Evolutionary conservation across 2,113 vertebrate genomes (phyloP).

Genomic region (Neolamprologus brichardi): DNA sequence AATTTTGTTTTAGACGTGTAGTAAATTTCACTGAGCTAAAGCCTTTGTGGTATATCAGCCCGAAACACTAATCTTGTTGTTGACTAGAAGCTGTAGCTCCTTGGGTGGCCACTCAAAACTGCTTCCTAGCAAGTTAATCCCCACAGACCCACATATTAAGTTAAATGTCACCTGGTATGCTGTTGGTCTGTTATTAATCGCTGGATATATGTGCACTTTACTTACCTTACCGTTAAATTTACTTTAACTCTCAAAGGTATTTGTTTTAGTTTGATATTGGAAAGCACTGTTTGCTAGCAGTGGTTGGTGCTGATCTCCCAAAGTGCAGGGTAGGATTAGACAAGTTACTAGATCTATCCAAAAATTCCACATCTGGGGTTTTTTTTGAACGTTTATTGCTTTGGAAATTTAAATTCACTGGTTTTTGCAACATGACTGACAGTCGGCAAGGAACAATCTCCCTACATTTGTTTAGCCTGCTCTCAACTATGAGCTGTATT

Average conservation of each 20-base stretch:
- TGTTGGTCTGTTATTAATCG: not conserved
- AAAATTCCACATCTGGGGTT: not conserved
- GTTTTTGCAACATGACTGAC: not conserved
- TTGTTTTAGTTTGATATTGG: not conserved
- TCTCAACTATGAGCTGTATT: conserved; percentile 7
- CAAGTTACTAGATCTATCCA: not conserved
- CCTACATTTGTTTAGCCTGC: not conserved
- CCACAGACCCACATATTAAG: not conserved
- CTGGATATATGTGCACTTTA: not conserved
- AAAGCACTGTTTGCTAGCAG: not conserved
- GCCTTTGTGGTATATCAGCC: not conserved
- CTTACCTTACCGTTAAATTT: not conserved
- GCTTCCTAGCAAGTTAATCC: not conserved
- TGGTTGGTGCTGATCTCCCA: not conserved
- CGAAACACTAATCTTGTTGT: not conserved
- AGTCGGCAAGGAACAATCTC: not conserved
- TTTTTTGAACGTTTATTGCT: not conserved
- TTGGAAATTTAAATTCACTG: not conserved
- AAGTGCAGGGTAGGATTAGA: not conserved
- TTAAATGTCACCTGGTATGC: not conserved
- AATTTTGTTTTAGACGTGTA: fast-evolving
- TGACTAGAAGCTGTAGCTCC: not conserved
- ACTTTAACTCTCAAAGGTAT: not conserved
- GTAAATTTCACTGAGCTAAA: not conserved
- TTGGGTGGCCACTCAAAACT: not conserved